Base-by-base conservation (phyloP, 2,888 invertebrate genomes). In the Plagiodera versicolora region DNA sequence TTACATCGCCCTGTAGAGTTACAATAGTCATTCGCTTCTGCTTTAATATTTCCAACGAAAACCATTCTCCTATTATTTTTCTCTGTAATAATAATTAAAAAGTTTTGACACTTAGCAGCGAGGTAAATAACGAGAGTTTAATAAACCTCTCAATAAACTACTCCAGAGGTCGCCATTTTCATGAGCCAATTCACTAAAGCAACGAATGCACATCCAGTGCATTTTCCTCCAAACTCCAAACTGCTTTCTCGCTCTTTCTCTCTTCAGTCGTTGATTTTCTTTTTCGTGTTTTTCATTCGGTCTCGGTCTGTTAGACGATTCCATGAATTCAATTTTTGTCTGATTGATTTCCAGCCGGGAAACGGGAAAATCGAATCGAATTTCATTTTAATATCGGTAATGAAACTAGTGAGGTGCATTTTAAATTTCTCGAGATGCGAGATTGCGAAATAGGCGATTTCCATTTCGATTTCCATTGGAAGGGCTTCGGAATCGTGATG, bases 301-400 rank as follows among this genome's bases (percentile, higher is more conserved):
- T 50, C 9, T 18, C 32, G n/a, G 20, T 24, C 39, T 39, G 20
- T 51, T 51, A 51, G 32, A 19, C 51, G 51, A 51, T 51, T 51
- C 35, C 51, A 32, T 35, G 16, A 53, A 44, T 53, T 53, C 52
- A 19, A 53, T 53, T 44, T 53, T 39, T 53, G 44, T 53, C 44
- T 44, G 52, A 53, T 53, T 53, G 44, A 53, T 53, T 53, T 53
- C 52, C 44, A 39, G n/a, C 52, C 39, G 24, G 16, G 11, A 35
- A 24, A 24, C 44, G 16, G 52, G 44, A 53, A 35, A 53, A n/a
- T 39, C 24, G 44, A 53, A 39, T 53, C 35, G 44, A 53, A 53
- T 53, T 28, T 20, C 10, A 16, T 44, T 53, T 28, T 24, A 16
- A 16, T 44, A 44, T 44, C 20, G 52, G 39, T 53, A 53, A 53